These are phyloP conservation scores for Unio pictorum DNA, from an alignment of 2,888 invertebrate species.

Conservation along the genomic window DNA sequence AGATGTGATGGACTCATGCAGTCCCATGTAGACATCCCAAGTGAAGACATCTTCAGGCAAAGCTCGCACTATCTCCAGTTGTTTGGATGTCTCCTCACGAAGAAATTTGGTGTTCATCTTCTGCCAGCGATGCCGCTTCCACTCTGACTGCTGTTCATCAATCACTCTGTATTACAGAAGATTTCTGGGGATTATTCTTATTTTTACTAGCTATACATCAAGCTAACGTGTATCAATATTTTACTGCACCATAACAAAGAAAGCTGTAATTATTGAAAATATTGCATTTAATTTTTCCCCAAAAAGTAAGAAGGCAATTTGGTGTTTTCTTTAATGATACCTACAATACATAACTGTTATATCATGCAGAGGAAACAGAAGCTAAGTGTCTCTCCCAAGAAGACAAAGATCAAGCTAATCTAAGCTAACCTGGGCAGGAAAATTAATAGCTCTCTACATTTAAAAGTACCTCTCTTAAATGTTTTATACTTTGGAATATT, in stretches of 20 bases:
- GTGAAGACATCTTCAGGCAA: slow-evolving; percentile 66
- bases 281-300: too few relatives aligned
- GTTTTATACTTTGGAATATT: too few relatives aligned
- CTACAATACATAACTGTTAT: too few relatives aligned
- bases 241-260: not conserved
- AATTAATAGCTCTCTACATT: too few relatives aligned
- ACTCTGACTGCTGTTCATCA: slow-evolving; percentile 67
- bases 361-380: too few relatives aligned
- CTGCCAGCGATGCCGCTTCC: slow-evolving; percentile 71
- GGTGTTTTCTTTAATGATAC: too few relatives aligned
- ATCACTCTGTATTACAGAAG: slow-evolving; percentile 50
- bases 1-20: slow-evolving; percentile 65
- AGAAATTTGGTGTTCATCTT: slow-evolving; percentile 69
- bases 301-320: too few relatives aligned
- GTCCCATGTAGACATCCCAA: slow-evolving; percentile 70
- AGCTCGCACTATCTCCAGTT: slow-evolving; percentile 64
- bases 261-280: too few relatives aligned
- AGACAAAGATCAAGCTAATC: not conserved
- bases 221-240: too few relatives aligned
- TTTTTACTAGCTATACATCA: not conserved
- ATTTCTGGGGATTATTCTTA: not conserved
- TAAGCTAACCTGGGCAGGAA: not conserved
- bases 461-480: too few relatives aligned
- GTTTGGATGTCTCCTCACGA: slow-evolving; percentile 66
- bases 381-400: not conserved